phyloP scores from a whole-genome alignment of 1,140 invertebrate genomes.

The Aphelinus certus region DNA sequence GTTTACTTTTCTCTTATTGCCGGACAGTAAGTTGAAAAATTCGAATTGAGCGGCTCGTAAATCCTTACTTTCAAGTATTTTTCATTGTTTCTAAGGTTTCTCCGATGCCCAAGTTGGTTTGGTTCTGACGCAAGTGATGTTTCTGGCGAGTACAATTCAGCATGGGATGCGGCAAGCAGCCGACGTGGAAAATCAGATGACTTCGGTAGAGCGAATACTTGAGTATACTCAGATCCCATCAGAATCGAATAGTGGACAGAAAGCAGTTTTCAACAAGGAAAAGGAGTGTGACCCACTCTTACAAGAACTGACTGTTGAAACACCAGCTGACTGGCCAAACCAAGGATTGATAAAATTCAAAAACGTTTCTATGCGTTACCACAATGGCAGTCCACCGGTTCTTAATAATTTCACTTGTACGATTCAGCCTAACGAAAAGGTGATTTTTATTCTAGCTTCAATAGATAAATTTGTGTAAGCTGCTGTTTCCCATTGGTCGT shows the following conservation, averaged over 20 bases:
- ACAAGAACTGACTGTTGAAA: not conserved
- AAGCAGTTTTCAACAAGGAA: constrained; percentile 61
- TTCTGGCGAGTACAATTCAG: constrained; percentile 72
- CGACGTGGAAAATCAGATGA: constrained; percentile 83
- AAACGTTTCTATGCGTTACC: constrained; percentile 68
- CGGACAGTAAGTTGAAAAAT: constrained; percentile 44
- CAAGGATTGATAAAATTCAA: constrained; percentile 72
- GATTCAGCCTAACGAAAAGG: constrained; percentile 64
- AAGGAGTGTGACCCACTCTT: constrained; percentile 44
- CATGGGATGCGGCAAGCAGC: constrained; percentile 78
- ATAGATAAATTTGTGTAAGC: not conserved
- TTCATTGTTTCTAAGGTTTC: constrained; percentile 30
- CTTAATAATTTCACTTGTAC: constrained; percentile 69
- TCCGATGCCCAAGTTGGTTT: constrained; percentile 68
- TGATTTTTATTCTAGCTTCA: constrained; percentile 20
- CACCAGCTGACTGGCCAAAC: constrained; percentile 74
- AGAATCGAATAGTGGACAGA: constrained; percentile 65
- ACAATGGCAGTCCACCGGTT: constrained; percentile 65
- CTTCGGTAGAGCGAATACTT: constrained; percentile 80
- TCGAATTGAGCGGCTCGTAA: too few relatives aligned
- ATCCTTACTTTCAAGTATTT: not conserved
- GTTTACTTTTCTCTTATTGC: constrained; percentile 66
- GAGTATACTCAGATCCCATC: constrained; percentile 75
- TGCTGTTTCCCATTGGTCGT: not conserved
- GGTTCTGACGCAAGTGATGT: constrained; percentile 68